phyloP scores from a whole-genome alignment of 2,797 vertebrate genomes.

The Cyclura pinguis region DNA sequence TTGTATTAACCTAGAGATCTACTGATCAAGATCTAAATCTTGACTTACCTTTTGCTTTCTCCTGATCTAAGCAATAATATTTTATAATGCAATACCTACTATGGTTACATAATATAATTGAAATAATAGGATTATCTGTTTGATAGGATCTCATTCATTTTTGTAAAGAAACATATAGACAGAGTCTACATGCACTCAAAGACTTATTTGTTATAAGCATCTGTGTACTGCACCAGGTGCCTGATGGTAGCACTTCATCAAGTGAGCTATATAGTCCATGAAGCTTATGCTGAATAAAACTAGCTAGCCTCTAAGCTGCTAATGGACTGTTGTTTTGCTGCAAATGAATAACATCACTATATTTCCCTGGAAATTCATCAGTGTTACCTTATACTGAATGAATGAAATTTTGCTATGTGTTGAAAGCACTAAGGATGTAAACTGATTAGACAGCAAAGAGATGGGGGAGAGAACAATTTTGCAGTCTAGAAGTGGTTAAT shows the following conservation, averaged over 20 bases:
- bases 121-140: background rate
- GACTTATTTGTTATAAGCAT: no score
- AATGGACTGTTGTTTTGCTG: no score
- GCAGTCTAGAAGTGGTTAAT: background rate
- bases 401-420: background rate
- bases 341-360: no score
- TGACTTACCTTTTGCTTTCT: background rate
- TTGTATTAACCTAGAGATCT: background rate
- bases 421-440: background rate
- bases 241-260: no score
- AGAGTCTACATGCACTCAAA: no score
- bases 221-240: no score
- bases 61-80: background rate
- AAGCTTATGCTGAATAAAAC: no score
- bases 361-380: no score
- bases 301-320: no score
- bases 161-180: background rate
- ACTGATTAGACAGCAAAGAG: background rate
- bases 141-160: background rate
- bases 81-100: background rate
- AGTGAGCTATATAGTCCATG: no score
- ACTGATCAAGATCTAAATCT: background rate
- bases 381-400: background rate
- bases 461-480: background rate
- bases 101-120: slow-evolving; percentile 2